These are phyloP conservation scores for Drosophila pseudotalamancana DNA, from an alignment of 2,888 invertebrate species.

Conservation along the genomic window DNA sequence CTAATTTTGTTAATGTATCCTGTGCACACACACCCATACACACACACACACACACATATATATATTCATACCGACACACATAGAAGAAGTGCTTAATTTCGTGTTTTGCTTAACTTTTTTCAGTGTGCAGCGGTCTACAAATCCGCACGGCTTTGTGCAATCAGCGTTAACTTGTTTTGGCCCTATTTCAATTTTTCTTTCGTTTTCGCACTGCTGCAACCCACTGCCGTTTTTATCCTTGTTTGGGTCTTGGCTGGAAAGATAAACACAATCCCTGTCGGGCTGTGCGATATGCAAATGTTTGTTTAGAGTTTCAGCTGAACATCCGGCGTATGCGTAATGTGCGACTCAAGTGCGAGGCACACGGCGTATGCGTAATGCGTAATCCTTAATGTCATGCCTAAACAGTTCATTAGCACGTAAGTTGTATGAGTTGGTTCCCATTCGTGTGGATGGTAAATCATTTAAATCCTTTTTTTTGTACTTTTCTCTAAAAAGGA, in stretches of 20 bases:
- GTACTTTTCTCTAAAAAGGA: background rate
- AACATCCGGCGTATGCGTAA: conserved; percentile 46
- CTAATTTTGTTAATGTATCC: conserved; percentile 78
- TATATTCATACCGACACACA: no score
- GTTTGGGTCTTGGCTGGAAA: background rate
- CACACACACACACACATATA: background rate
- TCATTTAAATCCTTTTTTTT: conserved; percentile 1
- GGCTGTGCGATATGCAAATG: conserved; percentile 68
- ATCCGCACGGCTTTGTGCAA: conserved; percentile 76
- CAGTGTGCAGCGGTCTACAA: conserved; percentile 68
- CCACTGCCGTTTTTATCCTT: background rate
- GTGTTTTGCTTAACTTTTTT: conserved; percentile 67
- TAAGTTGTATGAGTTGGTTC: conserved; percentile 9
- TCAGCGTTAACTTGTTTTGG: conserved; percentile 77
- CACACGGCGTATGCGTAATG: conserved; percentile 40
- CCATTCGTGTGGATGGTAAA: background rate
- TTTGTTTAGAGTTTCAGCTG: conserved; percentile 64
- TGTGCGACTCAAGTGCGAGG: conserved; percentile 43
- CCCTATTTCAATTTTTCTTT: conserved; percentile 68
- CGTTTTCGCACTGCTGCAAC: conserved; percentile 18
- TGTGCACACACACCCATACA: conserved; percentile 46
- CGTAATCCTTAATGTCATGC: conserved; percentile 28
- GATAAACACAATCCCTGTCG: conserved; percentile 45
- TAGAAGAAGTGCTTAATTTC: conserved; percentile 51
- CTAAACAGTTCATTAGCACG: conserved; percentile 59